Conservation (phyloP, 1,140 invertebrate genomes). For the Drosophila sturtevanti region DNA sequence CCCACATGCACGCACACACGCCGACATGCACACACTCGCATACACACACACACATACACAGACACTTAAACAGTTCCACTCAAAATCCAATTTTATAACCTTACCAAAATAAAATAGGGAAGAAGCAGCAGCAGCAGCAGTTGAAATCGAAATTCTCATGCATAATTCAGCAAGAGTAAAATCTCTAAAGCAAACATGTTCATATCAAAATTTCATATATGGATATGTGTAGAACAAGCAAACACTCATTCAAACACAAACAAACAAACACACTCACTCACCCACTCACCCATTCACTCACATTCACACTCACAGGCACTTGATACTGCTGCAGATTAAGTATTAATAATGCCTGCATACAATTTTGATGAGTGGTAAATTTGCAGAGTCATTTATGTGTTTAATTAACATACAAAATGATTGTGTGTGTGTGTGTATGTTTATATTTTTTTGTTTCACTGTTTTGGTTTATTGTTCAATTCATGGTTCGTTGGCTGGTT, state of each 20-base stretch:
- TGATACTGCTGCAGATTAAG: constrained; percentile 16
- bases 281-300: background rate
- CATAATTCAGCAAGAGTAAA: constrained; percentile 49
- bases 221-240: background rate
- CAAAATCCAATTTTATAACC: constrained; percentile 41
- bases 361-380: constrained; percentile 37
- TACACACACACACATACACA: background rate
- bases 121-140: background rate
- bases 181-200: constrained; percentile 30
- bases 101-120: constrained; percentile 7
- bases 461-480: constrained; percentile 9
- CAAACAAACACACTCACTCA: no score
- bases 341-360: constrained; percentile 41
- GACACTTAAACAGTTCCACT: constrained; percentile 30
- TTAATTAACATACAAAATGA: constrained; percentile 51
- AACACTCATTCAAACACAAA: constrained; percentile 24
- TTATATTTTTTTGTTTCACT: constrained; percentile 18
- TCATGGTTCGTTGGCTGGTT: background rate
- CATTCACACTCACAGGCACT: background rate
- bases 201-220: constrained; percentile 43
- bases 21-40: constrained; percentile 1
- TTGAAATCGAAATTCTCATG: constrained; percentile 30
- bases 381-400: constrained; percentile 44
- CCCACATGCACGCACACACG: background rate
- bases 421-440: no score